Percentiles rank a stretch among this genome's conserved stretches.
phyloP scores from a whole-genome alignment of 2,113 vertebrate species.

The Thamnaconus septentrionalis region DNA sequence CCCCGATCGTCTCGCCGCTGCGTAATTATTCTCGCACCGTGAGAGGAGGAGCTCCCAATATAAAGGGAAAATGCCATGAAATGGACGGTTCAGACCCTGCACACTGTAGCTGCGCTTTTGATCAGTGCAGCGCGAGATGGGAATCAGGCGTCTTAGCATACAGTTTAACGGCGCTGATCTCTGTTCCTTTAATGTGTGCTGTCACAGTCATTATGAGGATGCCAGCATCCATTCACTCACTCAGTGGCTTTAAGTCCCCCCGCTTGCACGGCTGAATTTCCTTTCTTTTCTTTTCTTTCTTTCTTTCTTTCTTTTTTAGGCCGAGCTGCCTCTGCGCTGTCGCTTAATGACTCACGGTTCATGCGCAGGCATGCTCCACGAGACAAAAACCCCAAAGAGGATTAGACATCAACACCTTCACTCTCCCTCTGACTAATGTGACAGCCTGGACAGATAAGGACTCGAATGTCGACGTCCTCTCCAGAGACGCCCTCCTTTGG shows the following conservation, averaged over 20 bases:
- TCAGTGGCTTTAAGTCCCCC: conserved; percentile 21
- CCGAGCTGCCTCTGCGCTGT: conserved; percentile 37
- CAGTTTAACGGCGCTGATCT: conserved; percentile 27
- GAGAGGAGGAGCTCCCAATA: too few species aligned
- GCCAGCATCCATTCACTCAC: conserved; percentile 53
- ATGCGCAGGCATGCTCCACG: conserved; percentile 38
- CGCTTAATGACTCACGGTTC: conserved; percentile 57
- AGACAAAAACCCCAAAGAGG: conserved; percentile 37
- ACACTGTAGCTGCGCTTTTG: too few species aligned
- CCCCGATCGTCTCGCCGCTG: too few species aligned
- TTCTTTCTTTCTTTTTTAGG: conserved; percentile 5
- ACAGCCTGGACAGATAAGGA: conserved; percentile 46
- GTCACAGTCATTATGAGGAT: conserved; percentile 61
- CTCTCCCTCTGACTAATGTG: conserved; percentile 43
- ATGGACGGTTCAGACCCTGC: too few species aligned
- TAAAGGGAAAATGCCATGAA: too few species aligned
- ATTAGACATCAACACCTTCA: conserved; percentile 40
- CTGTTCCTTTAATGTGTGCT: conserved; percentile 48
- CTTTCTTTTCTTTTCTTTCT: too few species aligned
- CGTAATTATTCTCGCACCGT: too few species aligned
- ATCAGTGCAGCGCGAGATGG: conserved; percentile 23
- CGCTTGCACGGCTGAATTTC: too few species aligned
- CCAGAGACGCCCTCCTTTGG: conserved; percentile 1
- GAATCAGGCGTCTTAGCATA: conserved; percentile 29
- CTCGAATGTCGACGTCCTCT: conserved; percentile 39